A percentile compares a stretch with the other conserved stretches of the same genome.
Evolutionary conservation across 1,140 invertebrate genomes (phyloP).

Genomic region (Monochamus saltuarius): DNA sequence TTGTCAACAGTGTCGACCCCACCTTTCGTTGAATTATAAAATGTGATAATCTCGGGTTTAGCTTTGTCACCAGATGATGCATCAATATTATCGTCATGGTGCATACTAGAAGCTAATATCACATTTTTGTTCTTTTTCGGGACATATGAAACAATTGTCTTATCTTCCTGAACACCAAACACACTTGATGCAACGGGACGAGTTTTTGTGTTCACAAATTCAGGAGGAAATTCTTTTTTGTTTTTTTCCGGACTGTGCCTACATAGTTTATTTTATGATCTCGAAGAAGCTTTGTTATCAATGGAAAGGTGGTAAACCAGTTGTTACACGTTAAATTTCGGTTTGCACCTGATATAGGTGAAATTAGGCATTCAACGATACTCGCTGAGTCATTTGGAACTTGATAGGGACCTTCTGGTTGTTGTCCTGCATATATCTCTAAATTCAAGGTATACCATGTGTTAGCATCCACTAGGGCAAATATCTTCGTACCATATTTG

Average conservation of each 20-base stretch:
- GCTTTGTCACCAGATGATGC: slow-evolving; percentile 14
- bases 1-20: slow-evolving; percentile 49
- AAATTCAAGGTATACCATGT: slow-evolving; percentile 44
- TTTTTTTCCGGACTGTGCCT: slow-evolving; percentile 26
- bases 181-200: slow-evolving; percentile 12
- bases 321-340: neutral
- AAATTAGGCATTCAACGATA: neutral
- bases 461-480: slow-evolving; percentile 16
- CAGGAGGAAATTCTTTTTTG: slow-evolving; percentile 20
- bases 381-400: neutral
- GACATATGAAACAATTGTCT: slow-evolving; percentile 36
- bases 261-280: slow-evolving; percentile 14
- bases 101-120: slow-evolving; percentile 42
- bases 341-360: neutral
- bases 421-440: slow-evolving; percentile 45
- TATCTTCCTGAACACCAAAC: slow-evolving; percentile 22
- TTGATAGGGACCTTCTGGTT: slow-evolving; percentile 18
- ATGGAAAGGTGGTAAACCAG: neutral
- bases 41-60: slow-evolving; percentile 49
- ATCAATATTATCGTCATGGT: slow-evolving; percentile 35
- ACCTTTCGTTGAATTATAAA: slow-evolving; percentile 52
- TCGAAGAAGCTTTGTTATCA: slow-evolving; percentile 11
- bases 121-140: slow-evolving; percentile 40
- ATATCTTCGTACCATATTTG: slow-evolving; percentile 37
- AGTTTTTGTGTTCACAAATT: slow-evolving; percentile 7